These are phyloP conservation scores for Coenobita brevimanus DNA, from an alignment of 1,140 invertebrate genomes.

Conservation along the genomic window DNA sequence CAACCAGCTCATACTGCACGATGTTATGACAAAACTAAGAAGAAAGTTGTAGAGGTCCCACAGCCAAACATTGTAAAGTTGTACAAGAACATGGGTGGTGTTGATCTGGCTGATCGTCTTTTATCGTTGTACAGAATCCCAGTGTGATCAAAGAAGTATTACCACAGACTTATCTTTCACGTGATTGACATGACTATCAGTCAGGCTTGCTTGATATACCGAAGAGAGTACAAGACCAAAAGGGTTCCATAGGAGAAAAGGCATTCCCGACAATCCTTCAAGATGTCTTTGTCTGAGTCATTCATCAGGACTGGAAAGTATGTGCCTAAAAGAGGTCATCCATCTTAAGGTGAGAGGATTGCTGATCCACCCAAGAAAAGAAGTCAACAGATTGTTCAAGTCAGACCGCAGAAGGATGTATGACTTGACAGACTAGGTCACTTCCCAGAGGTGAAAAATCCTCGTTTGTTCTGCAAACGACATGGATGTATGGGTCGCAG, in stretches of 20 bases:
- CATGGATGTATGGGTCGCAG: constrained; percentile 43
- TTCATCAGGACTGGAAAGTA: constrained; percentile 28
- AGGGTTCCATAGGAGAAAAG: constrained; percentile 42
- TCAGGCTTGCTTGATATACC: constrained; percentile 71
- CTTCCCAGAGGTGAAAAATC: constrained; percentile 39
- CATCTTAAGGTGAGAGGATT: neutral
- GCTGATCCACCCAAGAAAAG: constrained; percentile 9
- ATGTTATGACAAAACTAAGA: constrained; percentile 70
- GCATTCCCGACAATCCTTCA: constrained; percentile 28
- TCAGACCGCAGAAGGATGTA: constrained; percentile 40
- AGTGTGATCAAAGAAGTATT: constrained; percentile 71
- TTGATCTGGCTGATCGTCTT: constrained; percentile 72
- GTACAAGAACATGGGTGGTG: too few species aligned
- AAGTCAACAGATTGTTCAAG: constrained; percentile 12
- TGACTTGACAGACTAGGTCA: constrained; percentile 56
- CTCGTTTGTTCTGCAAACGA: too few species aligned
- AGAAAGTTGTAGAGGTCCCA: constrained; percentile 72
- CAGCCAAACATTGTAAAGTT: too few species aligned
- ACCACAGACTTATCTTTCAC: too few species aligned
- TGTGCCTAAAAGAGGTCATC: constrained; percentile 30
- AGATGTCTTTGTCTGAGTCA: constrained; percentile 38
- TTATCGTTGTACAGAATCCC: constrained; percentile 70
- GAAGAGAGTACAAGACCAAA: constrained; percentile 58
- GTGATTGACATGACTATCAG: constrained; percentile 70
- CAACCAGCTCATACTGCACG: constrained; percentile 8